These are phyloP conservation scores for Euthynnus affinis DNA, from an alignment of 2,797 vertebrate species.

Conservation along the genomic window DNA sequence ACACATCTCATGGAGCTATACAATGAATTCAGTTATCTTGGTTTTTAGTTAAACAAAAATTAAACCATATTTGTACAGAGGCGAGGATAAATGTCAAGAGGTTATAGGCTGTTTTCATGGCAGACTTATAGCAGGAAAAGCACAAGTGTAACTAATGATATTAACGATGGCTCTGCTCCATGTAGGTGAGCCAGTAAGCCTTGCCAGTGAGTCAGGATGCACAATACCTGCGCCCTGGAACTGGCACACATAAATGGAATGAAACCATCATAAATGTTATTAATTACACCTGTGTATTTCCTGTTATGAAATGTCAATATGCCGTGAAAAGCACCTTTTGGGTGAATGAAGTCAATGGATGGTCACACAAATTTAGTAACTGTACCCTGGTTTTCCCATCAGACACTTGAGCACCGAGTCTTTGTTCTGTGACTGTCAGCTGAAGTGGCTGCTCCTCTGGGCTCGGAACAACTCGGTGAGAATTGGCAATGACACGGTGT, in stretches of 20 bases:
- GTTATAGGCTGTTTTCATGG: conserved; percentile 7
- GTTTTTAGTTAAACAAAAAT: background rate
- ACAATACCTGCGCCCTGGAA: background rate
- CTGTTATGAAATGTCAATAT: background rate
- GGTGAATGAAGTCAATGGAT: background rate
- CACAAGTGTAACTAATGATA: conserved; percentile 18
- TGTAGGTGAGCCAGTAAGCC: background rate
- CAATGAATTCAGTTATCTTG: background rate
- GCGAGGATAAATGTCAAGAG: background rate
- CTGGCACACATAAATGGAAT: conserved; percentile 6
- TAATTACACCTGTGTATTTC: conserved; percentile 12
- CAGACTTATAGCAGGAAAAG: background rate
- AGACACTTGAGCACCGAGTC: conserved; percentile 92
- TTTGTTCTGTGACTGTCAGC: conserved; percentile 94
- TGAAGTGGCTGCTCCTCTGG: conserved; percentile 91
- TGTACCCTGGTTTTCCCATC: conserved; percentile 29
- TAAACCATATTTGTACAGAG: background rate
- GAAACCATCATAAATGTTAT: conserved; percentile 12
- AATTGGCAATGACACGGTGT: conserved; percentile 89
- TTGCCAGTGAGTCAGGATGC: conserved; percentile 16
- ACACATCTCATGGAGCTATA: background rate
- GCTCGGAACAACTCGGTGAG: conserved; percentile 85
- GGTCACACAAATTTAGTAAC: conserved; percentile 3
- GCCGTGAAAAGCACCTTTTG: background rate
- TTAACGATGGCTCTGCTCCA: conserved; percentile 15